Evolutionary conservation across 1,140 invertebrate genomes (phyloP).

Genomic region (Brachionus calyciflorus): DNA sequence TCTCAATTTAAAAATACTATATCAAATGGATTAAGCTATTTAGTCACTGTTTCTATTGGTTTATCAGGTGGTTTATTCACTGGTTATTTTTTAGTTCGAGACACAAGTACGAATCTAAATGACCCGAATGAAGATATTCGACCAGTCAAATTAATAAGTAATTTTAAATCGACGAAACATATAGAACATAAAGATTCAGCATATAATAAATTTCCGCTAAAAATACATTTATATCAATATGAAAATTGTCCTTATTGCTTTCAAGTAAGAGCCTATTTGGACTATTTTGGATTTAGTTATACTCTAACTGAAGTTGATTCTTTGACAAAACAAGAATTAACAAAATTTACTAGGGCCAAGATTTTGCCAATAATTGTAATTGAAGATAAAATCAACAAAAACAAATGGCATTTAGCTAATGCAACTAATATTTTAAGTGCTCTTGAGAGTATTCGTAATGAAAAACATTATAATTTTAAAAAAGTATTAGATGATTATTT

Average conservation of each 20-base stretch:
- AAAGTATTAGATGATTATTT: constrained; percentile 8
- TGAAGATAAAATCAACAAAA: constrained; percentile 2
- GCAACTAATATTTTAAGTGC: constrained; percentile 33
- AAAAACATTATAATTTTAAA: constrained; percentile 8
- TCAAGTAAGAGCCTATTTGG: constrained; percentile 86
- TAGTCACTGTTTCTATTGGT: neutral
- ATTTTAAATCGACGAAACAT: neutral
- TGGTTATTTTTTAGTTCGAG: neutral
- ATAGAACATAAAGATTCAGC: constrained; percentile 1
- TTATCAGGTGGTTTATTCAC: neutral
- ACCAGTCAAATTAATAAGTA: neutral
- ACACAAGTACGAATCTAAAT: neutral
- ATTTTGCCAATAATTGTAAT: constrained; percentile 78
- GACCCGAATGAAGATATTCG: constrained; percentile 21
- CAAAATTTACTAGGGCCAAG: constrained; percentile 84
- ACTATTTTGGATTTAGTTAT: constrained; percentile 89
- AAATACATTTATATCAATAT: constrained; percentile 39
- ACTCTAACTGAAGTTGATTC: constrained; percentile 94
- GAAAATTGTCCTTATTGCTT: constrained; percentile 75
- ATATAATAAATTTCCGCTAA: constrained; percentile 25
- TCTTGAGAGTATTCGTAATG: constrained; percentile 22
- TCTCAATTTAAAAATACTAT: too few species aligned
- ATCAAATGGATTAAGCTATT: neutral
- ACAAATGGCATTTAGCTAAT: constrained; percentile 35
- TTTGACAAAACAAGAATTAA: constrained; percentile 78